These are phyloP conservation scores for Adelosebastes latens DNA, from an alignment of 2,797 vertebrate genomes.

Conservation along the genomic window DNA sequence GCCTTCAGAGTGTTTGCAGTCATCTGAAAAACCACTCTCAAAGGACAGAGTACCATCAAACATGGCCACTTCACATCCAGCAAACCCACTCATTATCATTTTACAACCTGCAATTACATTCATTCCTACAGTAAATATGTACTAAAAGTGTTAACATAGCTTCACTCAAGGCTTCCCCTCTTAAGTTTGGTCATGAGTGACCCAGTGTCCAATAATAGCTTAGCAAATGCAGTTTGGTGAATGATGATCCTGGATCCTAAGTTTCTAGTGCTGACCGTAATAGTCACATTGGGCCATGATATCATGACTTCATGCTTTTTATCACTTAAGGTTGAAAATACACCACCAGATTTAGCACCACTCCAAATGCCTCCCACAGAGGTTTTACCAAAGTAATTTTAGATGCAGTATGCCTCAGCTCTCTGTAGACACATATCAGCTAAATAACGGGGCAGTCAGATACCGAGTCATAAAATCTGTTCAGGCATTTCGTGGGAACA, in stretches of 20 bases:
- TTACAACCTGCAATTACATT: conserved; percentile 60
- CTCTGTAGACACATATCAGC: background rate
- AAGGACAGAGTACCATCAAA: conserved; percentile 46
- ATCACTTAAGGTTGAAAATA: conserved; percentile 6
- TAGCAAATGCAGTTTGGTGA: conserved; percentile 12
- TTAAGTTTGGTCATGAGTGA: conserved; percentile 29
- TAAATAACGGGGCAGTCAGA: background rate
- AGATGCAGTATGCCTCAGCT: background rate
- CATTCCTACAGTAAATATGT: conserved; percentile 3
- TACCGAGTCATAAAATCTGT: background rate
- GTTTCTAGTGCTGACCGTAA: conserved; percentile 1
- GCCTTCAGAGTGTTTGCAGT: conserved; percentile 98
- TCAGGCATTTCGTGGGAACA: background rate
- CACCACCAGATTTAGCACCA: conserved; percentile 8
- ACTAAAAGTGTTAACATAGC: conserved; percentile 33
- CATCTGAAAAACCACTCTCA: conserved; percentile 83
- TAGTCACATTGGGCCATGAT: conserved; percentile 7
- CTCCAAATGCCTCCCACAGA: background rate
- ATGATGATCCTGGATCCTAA: conserved; percentile 13
- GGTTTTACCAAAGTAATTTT: background rate
- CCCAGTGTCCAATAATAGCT: conserved; percentile 17
- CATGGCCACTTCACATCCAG: conserved; percentile 37
- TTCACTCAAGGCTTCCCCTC: conserved; percentile 39
- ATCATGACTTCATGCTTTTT: conserved; percentile 38
- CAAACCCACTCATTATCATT: conserved; percentile 53